Conservation (phyloP, 2,797 vertebrate species). For the Acrossocheilus fasciatus region DNA sequence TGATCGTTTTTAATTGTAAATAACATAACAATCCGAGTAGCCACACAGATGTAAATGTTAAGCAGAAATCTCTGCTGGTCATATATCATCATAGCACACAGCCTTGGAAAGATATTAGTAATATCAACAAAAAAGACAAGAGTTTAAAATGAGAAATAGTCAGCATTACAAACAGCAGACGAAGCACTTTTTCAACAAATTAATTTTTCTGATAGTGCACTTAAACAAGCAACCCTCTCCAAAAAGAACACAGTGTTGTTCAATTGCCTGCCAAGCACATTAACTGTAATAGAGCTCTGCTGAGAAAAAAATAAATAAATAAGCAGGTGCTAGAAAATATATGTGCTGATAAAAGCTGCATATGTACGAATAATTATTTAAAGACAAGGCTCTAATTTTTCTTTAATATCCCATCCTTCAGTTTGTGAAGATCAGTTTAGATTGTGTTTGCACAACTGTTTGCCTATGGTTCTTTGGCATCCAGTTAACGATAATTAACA, state of each 20-base stretch:
- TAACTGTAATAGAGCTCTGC: conserved; percentile 10
- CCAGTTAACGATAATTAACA: neutral
- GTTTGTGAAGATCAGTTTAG: neutral
- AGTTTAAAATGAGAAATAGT: neutral
- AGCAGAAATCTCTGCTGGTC: neutral
- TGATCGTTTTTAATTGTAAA: neutral
- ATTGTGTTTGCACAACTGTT: neutral
- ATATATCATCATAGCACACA: neutral
- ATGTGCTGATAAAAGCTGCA: conserved; percentile 13
- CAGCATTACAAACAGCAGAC: conserved; percentile 27
- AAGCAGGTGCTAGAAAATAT: conserved; percentile 33
- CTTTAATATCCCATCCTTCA: conserved; percentile 5
- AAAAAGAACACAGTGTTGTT: conserved; percentile 10
- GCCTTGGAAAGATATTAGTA: neutral
- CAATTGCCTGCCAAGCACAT: conserved; percentile 19
- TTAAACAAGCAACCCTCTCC: conserved; percentile 37
- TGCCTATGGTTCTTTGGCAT: conserved; percentile 7
- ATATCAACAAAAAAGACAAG: conserved; percentile 4
- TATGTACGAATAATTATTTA: conserved; percentile 35
- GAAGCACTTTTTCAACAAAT: neutral
- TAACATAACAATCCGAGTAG: neutral
- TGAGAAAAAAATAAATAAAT: neutral
- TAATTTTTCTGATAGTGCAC: conserved; percentile 40
- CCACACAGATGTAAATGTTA: neutral
- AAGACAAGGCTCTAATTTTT: conserved; percentile 1